A percentile compares a stretch with the other conserved stretches of the same genome.
These are phyloP conservation scores for Crotophaga sulcirostris DNA, from an alignment of 2,113 vertebrate genomes.

Conservation along the genomic window DNA sequence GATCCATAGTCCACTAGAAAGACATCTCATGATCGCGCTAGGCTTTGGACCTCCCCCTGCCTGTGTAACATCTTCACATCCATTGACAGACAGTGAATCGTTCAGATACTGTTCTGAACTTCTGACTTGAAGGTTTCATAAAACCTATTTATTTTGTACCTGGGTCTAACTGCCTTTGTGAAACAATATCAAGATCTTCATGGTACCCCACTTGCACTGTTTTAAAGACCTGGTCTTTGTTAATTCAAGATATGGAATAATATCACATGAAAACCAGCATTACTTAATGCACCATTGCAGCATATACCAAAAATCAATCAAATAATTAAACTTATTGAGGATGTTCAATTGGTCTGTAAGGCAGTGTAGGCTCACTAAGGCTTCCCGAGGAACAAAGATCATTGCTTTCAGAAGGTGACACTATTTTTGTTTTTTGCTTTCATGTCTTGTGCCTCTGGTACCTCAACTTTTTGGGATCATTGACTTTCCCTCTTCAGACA, in stretches of 20 bases:
- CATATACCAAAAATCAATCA: not conserved
- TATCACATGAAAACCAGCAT: not conserved
- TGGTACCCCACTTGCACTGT: not conserved
- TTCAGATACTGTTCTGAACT: not conserved
- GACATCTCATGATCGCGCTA: fast-evolving
- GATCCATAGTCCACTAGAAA: not conserved
- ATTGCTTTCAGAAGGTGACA: not conserved
- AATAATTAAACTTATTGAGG: not conserved
- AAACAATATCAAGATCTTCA: not conserved
- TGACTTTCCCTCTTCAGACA: not conserved
- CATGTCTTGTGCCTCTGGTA: not conserved
- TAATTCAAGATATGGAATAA: not conserved
- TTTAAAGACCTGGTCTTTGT: not conserved
- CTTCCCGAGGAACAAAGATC: not conserved
- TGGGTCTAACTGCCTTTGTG: not conserved
- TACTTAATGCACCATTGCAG: not conserved
- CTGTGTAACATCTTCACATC: not conserved
- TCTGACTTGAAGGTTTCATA: not conserved
- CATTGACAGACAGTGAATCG: fast-evolving
- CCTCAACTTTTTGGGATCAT: not conserved
- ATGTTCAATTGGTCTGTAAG: not conserved
- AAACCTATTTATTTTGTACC: not conserved
- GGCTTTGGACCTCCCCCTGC: not conserved
- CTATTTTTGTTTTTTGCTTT: not conserved
- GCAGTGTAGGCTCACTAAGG: not conserved